Conservation (phyloP, 2,797 vertebrate genomes). For the Pogoniulus pusillus region DNA sequence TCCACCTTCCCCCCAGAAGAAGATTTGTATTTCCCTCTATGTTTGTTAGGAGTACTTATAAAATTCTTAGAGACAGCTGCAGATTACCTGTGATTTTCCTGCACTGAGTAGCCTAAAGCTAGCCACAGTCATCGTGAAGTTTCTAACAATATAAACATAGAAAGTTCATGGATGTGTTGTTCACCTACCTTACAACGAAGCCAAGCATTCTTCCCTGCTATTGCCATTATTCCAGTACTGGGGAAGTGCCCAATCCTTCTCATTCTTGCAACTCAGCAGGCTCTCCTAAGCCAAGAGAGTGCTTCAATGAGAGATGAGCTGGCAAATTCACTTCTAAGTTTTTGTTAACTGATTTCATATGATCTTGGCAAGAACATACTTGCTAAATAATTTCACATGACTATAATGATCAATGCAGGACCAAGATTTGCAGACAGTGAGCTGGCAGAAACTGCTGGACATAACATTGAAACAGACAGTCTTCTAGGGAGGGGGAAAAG, state of each 20-base stretch:
- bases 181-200: neutral
- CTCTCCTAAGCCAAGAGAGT: constrained; percentile 37
- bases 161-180: constrained; percentile 14
- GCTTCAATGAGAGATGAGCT: constrained; percentile 34
- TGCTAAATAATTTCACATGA: constrained; percentile 56
- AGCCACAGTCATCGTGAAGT: neutral
- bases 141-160: neutral
- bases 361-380: constrained; percentile 29
- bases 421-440: constrained; percentile 15
- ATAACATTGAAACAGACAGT: constrained; percentile 30
- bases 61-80: neutral
- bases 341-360: constrained; percentile 52
- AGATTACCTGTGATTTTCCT: constrained; percentile 10
- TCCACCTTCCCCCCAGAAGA: neutral
- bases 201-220: constrained; percentile 44
- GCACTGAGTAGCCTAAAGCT: neutral
- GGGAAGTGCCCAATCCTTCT: constrained; percentile 31
- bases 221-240: constrained; percentile 36
- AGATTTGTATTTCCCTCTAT: neutral
- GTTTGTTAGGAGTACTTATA: neutral
- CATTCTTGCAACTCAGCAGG: constrained; percentile 39
- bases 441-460: constrained; percentile 18
- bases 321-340: constrained; percentile 5
- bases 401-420: neutral
- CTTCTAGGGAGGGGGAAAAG: neutral